A percentile compares a stretch with the other conserved stretches of the same genome.
Evolutionary conservation across 2,797 vertebrate species (phyloP).

Genomic region (Synaphobranchus kaupii): DNA sequence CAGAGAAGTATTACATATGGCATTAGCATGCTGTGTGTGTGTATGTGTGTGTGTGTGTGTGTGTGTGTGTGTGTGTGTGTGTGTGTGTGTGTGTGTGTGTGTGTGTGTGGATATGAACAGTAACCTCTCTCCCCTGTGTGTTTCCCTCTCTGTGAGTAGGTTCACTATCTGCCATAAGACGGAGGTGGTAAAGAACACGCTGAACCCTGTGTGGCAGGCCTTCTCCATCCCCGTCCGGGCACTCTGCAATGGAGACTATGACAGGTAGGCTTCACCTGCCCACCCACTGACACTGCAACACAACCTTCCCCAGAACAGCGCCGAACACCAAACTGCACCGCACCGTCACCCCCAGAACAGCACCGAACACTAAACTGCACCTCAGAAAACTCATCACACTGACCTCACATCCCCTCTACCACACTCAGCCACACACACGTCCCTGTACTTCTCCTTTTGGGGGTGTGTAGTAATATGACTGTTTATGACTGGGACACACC

Average conservation of each 20-base stretch:
- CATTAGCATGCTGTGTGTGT: too few species aligned
- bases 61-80: constrained; percentile 27
- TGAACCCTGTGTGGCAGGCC: constrained; percentile 88
- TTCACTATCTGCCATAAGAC: constrained; percentile 98
- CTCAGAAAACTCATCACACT: neutral
- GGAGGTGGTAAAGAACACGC: constrained; percentile 88
- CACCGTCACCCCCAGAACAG: neutral
- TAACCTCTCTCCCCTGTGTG: neutral
- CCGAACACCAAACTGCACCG: neutral
- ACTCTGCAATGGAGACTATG: constrained; percentile 91
- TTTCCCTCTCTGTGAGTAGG: constrained; percentile 58
- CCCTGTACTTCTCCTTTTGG: too few species aligned
- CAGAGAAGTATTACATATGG: neutral
- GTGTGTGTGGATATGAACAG: neutral
- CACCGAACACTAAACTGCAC: neutral
- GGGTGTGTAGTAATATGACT: neutral
- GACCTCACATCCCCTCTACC: neutral
- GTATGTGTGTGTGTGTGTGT: neutral
- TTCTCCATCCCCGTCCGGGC: constrained; percentile 90
- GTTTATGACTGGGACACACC: neutral
- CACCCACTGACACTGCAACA: neutral
- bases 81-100: constrained; percentile 12
- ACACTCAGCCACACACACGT: neutral
- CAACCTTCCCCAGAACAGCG: neutral
- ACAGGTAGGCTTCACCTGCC: constrained; percentile 72